Evolutionary conservation across 2,888 invertebrate genomes (phyloP), one percentile per base, ranked within the genome.

Genomic region (Philhelius pedissequus): DNA sequence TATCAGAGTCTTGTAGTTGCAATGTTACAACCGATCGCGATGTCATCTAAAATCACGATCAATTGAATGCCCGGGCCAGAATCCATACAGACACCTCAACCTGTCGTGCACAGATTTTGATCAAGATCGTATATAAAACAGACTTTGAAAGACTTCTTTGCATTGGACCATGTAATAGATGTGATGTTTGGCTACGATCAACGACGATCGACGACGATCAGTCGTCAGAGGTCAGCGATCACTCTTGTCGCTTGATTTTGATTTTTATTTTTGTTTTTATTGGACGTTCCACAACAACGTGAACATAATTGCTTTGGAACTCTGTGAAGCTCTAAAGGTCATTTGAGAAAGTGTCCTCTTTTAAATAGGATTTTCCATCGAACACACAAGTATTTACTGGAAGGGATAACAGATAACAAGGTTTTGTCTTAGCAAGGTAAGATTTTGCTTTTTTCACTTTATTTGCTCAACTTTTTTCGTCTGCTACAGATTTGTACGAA

Each of bases 1-100:
- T 75, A 84, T 79, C 66, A 66, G 48, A 79, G 70, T 68, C 84
- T 84, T 84, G 84, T 84, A 84, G 75, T 76, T 76, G 60, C 62
- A 73, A 77, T 77, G 82, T 77, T 40, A 54, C 71, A 82, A 73
- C 73, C 54, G 73, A 82, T 82, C 77, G 84, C 84, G 90, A 89
- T 90, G 90, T 90, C 90, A 90, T 90, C 90, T 90, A 86, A 89
- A 90, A 90, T 90, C 90, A 90, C 90, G 90, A 90, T 90, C 90
- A 87, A 80, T 84, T 71, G 70, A 76, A 76, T 80, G 71, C 32
- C 52, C 48, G 60, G 45, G 80, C 80, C 56, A 45, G 80, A 71
- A 84, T 76, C 84, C 71, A 76, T 76, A 76, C 54, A 45, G 75
- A 80, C 84, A 84, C 84, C 84, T 84, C 80, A 80, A 84, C 84